Evolutionary conservation across 2,797 vertebrate genomes (phyloP).

Genomic region (Acanthurus lineatus): DNA sequence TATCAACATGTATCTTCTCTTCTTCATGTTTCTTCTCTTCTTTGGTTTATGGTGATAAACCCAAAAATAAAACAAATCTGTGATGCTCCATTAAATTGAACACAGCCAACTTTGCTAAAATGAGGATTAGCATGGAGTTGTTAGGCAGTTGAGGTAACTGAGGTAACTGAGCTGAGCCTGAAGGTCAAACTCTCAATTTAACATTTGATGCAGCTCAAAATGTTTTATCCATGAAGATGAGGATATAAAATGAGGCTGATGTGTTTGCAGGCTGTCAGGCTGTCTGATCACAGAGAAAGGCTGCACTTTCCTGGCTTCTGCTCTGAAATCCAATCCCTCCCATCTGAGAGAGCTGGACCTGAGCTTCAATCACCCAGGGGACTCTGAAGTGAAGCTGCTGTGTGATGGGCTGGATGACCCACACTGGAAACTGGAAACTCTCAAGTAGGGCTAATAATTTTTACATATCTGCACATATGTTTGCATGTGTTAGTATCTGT

Average conservation of each 20-base stretch:
- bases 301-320: slow-evolving; percentile 9
- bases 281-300: slow-evolving; percentile 42
- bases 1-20: neutral
- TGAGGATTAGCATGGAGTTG: too few relatives aligned
- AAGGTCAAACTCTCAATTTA: too few relatives aligned
- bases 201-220: neutral
- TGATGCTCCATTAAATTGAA: neutral
- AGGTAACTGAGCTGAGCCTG: neutral
- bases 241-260: neutral
- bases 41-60: neutral
- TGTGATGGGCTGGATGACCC: neutral
- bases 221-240: neutral
- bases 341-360: slow-evolving; percentile 50
- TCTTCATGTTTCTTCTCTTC: neutral
- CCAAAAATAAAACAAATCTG: neutral
- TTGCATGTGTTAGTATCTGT: neutral
- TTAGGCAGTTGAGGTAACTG: neutral
- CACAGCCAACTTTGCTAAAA: too few relatives aligned
- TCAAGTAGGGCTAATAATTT: slow-evolving; percentile 21
- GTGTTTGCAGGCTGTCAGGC: slow-evolving; percentile 27
- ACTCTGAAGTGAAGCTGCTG: neutral
- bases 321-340: slow-evolving; percentile 34
- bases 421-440: slow-evolving; percentile 22
- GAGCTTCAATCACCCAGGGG: slow-evolving; percentile 52
- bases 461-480: neutral